A percentile compares a stretch with the other conserved stretches of the same genome.
These are phyloP conservation scores for Parus major DNA, from an alignment of 2,113 vertebrate genomes.

Conservation along the genomic window DNA sequence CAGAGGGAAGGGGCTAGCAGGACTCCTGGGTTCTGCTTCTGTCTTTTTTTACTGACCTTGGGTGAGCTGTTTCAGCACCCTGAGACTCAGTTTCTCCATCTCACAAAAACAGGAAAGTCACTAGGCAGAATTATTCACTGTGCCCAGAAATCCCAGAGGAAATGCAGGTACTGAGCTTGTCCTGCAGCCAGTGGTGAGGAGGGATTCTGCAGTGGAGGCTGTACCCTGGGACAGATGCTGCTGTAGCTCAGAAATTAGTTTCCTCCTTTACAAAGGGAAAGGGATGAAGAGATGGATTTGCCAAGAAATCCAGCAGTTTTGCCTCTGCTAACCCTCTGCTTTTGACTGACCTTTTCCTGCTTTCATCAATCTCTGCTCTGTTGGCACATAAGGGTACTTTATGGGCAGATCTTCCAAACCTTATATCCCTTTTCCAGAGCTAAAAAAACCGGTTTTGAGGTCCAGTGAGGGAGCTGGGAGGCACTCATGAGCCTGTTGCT, in stretches of 20 bases:
- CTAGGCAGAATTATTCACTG: not conserved
- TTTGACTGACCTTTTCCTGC: not conserved
- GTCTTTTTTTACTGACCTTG: constrained; percentile 24
- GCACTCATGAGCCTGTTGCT: not conserved
- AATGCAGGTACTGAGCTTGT: not conserved
- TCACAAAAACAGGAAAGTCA: not conserved
- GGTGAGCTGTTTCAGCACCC: not conserved
- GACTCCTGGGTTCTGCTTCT: not conserved
- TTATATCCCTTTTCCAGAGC: not conserved
- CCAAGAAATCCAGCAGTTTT: not conserved
- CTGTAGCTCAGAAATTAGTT: not conserved
- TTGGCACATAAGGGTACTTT: not conserved
- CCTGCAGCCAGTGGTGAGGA: not conserved
- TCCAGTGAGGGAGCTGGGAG: not conserved
- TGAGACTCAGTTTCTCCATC: not conserved
- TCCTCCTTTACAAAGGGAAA: not conserved
- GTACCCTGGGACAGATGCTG: rapidly evolving
- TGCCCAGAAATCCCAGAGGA: not conserved
- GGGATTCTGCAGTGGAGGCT: not conserved
- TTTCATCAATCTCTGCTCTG: not conserved
- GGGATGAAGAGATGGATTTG: not conserved
- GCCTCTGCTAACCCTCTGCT: not conserved
- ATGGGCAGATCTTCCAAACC: not conserved
- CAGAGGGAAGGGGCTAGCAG: not conserved
- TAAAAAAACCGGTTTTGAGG: not conserved